These are phyloP conservation scores for Ctenomys sociabilis DNA, from an alignment of 2,113 vertebrate species.

Conservation along the genomic window DNA sequence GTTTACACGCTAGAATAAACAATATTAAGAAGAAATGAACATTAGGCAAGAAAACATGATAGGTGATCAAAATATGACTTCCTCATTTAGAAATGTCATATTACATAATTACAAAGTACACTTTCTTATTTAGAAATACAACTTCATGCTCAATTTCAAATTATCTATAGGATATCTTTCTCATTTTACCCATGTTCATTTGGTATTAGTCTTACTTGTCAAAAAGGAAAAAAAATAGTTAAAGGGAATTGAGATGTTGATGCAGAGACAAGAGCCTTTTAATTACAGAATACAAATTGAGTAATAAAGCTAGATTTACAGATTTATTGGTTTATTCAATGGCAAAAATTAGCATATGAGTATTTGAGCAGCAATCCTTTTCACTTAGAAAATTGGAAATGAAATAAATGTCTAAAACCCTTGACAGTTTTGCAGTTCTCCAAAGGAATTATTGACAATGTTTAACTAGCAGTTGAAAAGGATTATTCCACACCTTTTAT, in stretches of 20 bases:
- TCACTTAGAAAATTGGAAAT: slow-evolving; percentile 27
- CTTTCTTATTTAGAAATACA: background rate
- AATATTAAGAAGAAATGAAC: background rate
- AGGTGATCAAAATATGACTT: background rate
- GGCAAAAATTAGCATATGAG: background rate
- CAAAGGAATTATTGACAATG: slow-evolving; percentile 12
- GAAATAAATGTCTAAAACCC: background rate
- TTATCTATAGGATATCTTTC: background rate
- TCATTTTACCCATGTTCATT: background rate
- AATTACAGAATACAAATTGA: background rate
- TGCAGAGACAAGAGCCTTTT: background rate
- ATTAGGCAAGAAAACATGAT: background rate
- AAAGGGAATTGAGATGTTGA: background rate
- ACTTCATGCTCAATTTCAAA: background rate
- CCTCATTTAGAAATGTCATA: background rate
- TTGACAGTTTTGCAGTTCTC: background rate
- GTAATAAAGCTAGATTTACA: background rate
- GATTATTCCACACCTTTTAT: background rate
- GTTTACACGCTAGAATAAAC: background rate
- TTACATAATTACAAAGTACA: background rate
- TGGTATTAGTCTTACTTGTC: slow-evolving; percentile 27
- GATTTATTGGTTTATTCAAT: background rate
- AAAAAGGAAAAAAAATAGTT: background rate
- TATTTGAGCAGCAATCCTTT: slow-evolving; percentile 15
- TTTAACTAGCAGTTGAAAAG: background rate